These are phyloP conservation scores for Iphiclides podalirius DNA, from an alignment of 2,888 invertebrate species.

Conservation along the genomic window DNA sequence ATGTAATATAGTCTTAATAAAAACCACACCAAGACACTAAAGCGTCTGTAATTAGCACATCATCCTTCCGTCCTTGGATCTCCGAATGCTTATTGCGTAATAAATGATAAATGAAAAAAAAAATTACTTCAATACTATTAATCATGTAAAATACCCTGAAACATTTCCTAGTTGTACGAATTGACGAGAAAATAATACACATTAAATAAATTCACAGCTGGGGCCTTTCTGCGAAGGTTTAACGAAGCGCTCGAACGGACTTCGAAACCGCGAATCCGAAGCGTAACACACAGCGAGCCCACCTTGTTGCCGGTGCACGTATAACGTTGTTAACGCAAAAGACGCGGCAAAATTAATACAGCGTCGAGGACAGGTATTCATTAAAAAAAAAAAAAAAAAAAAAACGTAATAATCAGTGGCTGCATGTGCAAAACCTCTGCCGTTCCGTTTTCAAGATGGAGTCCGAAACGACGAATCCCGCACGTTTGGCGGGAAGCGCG, in stretches of 20 bases:
- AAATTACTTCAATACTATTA: too few species aligned
- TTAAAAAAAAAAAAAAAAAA: too few species aligned
- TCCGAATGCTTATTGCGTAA: too few species aligned
- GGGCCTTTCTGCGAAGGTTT: background rate
- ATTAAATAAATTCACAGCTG: background rate
- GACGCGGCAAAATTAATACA: background rate
- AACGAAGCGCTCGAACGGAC: background rate
- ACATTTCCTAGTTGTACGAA: background rate
- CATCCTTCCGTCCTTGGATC: too few species aligned
- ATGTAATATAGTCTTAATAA: too few species aligned
- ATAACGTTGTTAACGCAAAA: slow-evolving; percentile 1
- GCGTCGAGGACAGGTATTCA: too few species aligned
- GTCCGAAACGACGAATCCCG: slow-evolving; percentile 8
- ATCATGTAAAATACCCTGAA: background rate
- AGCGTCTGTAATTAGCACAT: too few species aligned
- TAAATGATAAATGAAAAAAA: too few species aligned
- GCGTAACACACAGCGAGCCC: slow-evolving; percentile 12
- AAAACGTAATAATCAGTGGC: background rate
- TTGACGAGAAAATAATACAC: background rate
- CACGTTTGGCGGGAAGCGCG: background rate
- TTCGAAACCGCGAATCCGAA: slow-evolving; percentile 1
- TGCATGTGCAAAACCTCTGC: background rate
- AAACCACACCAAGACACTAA: too few species aligned
- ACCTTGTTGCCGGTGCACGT: slow-evolving; percentile 18
- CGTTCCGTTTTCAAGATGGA: slow-evolving; percentile 28